Conservation (phyloP, 2,113 vertebrate genomes). For the Hystrix brachyura region DNA sequence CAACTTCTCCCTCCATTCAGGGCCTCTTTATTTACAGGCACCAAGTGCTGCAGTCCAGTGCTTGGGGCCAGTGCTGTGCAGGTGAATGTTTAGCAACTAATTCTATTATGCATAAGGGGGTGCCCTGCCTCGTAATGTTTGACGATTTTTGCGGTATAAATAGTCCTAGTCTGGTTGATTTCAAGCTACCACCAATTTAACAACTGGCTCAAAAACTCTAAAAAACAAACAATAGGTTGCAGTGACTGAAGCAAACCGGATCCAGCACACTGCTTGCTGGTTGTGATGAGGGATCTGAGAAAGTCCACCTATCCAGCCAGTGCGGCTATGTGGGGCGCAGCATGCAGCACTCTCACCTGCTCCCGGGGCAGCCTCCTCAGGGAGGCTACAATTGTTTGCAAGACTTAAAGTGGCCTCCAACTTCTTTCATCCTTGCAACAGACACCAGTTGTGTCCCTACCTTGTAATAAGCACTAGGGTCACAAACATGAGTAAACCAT, state of each 20-base stretch:
- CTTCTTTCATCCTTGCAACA: slow-evolving; percentile 36
- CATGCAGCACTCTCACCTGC: background rate
- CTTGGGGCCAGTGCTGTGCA: slow-evolving; percentile 23
- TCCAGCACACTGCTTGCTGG: background rate
- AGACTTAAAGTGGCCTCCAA: slow-evolving; percentile 17
- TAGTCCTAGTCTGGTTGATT: background rate
- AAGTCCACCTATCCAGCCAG: background rate
- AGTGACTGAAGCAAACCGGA: background rate
- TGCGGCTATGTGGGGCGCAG: background rate
- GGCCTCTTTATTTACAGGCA: slow-evolving; percentile 31
- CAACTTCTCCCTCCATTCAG: background rate
- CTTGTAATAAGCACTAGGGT: background rate
- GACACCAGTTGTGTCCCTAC: background rate
- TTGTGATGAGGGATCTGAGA: background rate
- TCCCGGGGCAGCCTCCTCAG: background rate
- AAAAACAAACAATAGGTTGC: slow-evolving; percentile 3
- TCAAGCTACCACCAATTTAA: slow-evolving; percentile 51
- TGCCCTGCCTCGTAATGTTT: slow-evolving; percentile 15
- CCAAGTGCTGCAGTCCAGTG: background rate
- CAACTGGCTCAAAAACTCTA: background rate
- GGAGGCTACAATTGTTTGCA: background rate
- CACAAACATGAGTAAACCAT: slow-evolving; percentile 11
- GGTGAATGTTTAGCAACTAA: slow-evolving; percentile 49
- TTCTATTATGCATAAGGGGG: background rate
- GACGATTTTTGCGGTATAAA: slow-evolving; percentile 39